A percentile compares a stretch with the other conserved stretches of the same genome.
These are phyloP conservation scores for Idaea aversata DNA, from an alignment of 2,888 invertebrate genomes.

Conservation along the genomic window DNA sequence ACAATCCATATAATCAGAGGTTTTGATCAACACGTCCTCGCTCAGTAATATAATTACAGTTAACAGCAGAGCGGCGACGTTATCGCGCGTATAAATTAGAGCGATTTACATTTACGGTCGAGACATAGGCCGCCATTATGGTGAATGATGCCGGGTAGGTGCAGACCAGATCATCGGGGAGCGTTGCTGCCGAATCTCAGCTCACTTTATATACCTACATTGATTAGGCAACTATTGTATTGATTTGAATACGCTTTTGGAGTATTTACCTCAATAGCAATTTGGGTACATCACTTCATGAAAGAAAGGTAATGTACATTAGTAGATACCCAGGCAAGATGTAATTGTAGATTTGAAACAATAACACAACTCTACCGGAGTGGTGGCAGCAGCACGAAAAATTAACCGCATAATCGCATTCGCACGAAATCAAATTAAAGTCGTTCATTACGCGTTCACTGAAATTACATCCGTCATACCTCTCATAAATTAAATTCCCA, in stretches of 20 bases:
- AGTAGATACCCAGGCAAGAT: no score
- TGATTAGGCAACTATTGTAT: neutral
- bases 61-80: constrained; percentile 78
- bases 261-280: neutral
- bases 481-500: constrained; percentile 70
- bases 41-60: constrained; percentile 79
- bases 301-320: neutral
- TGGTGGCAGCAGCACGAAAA: constrained; percentile 1
- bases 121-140: constrained; percentile 73
- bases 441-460: constrained; percentile 63
- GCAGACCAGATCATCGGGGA: constrained; percentile 22
- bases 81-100: constrained; percentile 79
- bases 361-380: neutral
- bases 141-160: constrained; percentile 74
- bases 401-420: constrained; percentile 27
- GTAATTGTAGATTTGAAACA: neutral
- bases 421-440: constrained; percentile 56
- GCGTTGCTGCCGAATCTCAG: neutral
- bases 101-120: constrained; percentile 78
- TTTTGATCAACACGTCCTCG: constrained; percentile 80
- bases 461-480: constrained; percentile 65
- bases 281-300: neutral
- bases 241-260: neutral
- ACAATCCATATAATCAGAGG: constrained; percentile 67
- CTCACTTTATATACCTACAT: neutral